phyloP scores from a whole-genome alignment of 2,888 invertebrate genomes.

The Brenthis daphne region DNA sequence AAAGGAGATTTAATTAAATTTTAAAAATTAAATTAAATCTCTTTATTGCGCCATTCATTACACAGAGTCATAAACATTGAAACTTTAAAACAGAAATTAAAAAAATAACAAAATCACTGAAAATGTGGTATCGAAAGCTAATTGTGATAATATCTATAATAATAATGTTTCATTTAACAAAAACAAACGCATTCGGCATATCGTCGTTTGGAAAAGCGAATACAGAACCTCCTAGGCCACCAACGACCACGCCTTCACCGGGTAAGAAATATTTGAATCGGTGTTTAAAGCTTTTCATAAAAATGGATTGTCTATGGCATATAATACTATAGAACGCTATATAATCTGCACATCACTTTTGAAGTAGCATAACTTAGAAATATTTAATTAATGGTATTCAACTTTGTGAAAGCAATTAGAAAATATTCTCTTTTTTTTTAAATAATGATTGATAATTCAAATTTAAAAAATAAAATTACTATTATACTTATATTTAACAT shows the following conservation, averaged over 20 bases:
- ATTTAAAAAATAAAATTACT: no score
- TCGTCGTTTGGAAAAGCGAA: slow-evolving; percentile 74
- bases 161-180: slow-evolving; percentile 46
- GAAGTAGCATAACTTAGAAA: neutral
- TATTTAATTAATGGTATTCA: neutral
- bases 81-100: slow-evolving; percentile 2
- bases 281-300: slow-evolving; percentile 39
- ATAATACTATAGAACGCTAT: neutral
- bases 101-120: slow-evolving; percentile 4
- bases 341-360: neutral
- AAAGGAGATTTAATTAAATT: neutral
- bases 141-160: slow-evolving; percentile 46
- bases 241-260: slow-evolving; percentile 63
- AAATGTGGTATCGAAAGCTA: slow-evolving; percentile 35
- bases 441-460: no score
- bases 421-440: no score
- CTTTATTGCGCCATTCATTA: slow-evolving; percentile 15
- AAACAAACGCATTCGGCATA: slow-evolving; percentile 61
- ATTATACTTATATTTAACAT: no score
- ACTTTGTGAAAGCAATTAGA: no score
- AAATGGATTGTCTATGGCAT: slow-evolving; percentile 6
- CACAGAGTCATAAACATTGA: slow-evolving; percentile 4
- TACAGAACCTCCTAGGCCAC: slow-evolving; percentile 68
- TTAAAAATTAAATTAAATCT: neutral
- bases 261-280: slow-evolving; percentile 64